Conservation (phyloP, 2,888 invertebrate genomes). For the Pterostichus madidus region DNA sequence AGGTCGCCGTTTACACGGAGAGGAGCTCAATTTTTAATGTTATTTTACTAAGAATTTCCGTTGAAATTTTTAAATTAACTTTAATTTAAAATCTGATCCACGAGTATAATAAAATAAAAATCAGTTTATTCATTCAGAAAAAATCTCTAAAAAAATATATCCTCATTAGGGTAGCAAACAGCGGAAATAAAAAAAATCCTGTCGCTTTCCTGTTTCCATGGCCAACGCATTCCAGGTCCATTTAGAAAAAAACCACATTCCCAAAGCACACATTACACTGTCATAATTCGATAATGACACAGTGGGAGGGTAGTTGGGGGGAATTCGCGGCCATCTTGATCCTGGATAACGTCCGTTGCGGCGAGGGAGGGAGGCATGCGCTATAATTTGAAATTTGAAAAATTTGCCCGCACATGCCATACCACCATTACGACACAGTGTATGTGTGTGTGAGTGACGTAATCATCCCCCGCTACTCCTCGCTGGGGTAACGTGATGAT, state of each 20-base stretch:
- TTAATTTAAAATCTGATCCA: too few species aligned
- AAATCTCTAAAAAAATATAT: too few species aligned
- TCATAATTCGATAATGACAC: slow-evolving; percentile 23
- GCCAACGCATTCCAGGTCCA: not conserved
- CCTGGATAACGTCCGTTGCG: not conserved
- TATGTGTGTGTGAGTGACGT: not conserved
- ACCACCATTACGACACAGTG: slow-evolving; percentile 27
- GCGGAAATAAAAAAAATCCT: not conserved
- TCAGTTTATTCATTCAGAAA: too few species aligned
- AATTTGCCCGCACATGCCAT: slow-evolving; percentile 59
- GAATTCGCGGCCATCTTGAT: slow-evolving; percentile 3
- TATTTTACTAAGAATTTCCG: too few species aligned
- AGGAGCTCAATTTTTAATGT: too few species aligned
- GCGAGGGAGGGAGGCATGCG: not conserved
- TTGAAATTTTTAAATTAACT: too few species aligned
- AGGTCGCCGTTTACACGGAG: too few species aligned
- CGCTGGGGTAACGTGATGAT: not conserved
- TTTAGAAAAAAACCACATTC: not conserved
- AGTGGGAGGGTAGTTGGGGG: not conserved
- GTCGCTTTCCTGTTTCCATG: not conserved
- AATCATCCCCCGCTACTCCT: not conserved
- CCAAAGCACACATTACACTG: slow-evolving; percentile 12
- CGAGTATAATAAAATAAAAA: too few species aligned
- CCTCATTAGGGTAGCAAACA: not conserved
- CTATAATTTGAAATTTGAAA: slow-evolving; percentile 64